These are phyloP conservation scores for Piaya cayana DNA, from an alignment of 2,113 vertebrate species.

Conservation along the genomic window DNA sequence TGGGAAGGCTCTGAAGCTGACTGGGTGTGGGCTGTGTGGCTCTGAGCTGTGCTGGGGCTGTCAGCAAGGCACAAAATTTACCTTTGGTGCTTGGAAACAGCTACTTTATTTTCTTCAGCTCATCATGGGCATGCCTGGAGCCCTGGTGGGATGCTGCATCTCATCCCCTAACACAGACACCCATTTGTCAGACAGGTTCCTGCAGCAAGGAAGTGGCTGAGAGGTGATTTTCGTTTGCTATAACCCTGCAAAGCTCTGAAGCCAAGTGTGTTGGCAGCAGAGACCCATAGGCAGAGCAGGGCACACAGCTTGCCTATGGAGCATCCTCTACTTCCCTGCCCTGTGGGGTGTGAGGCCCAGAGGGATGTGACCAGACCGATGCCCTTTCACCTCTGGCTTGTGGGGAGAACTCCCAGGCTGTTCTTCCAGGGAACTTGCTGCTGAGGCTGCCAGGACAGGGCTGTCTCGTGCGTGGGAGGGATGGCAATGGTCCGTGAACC, in stretches of 20 bases:
- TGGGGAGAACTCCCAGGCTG: background rate
- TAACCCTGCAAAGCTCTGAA: background rate
- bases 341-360: background rate
- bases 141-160: background rate
- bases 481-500: slow-evolving; percentile 15
- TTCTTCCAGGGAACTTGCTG: background rate
- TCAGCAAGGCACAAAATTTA: background rate
- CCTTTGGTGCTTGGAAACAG: background rate
- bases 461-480: slow-evolving; percentile 1
- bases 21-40: background rate
- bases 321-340: background rate
- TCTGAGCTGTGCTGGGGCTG: background rate
- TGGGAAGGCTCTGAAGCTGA: background rate
- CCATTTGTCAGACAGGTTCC: background rate
- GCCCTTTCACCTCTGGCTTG: background rate
- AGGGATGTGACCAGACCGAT: background rate
- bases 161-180: background rate
- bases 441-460: background rate
- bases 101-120: background rate
- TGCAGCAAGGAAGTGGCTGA: background rate
- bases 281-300: background rate
- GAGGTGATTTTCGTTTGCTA: background rate
- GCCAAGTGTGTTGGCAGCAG: background rate
- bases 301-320: fast-evolving
- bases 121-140: background rate